phyloP scores from a whole-genome alignment of 2,888 invertebrate genomes.

The Latrodectus elegans region DNA sequence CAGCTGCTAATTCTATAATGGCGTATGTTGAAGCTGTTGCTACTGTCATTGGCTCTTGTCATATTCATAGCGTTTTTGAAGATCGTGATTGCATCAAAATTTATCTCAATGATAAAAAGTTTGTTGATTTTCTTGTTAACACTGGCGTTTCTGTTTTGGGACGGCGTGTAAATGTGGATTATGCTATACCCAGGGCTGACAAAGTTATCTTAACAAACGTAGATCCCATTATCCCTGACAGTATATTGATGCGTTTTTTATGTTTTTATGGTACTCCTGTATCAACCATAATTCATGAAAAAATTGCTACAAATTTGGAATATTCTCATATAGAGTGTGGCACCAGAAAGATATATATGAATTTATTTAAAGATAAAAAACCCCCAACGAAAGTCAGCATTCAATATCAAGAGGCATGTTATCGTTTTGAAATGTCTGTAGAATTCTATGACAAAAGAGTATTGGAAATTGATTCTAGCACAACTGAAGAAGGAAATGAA shows the following conservation, averaged over 20 bases:
- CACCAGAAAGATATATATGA: conserved; percentile 48
- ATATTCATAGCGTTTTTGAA: conserved; percentile 53
- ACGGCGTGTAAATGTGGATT: conserved; percentile 45
- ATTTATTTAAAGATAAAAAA: conserved; percentile 11
- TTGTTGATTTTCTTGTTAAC: conserved; percentile 40
- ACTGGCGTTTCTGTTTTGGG: conserved; percentile 39
- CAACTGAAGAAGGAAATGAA: not conserved
- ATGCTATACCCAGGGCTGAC: conserved; percentile 35
- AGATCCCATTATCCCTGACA: conserved; percentile 47
- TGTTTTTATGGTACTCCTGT: conserved; percentile 37
- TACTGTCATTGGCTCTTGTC: conserved; percentile 40
- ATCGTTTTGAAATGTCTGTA: conserved; percentile 31
- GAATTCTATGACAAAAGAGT: not conserved
- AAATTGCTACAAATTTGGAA: conserved; percentile 24
- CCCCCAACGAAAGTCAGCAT: conserved; percentile 36
- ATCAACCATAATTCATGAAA: conserved; percentile 36
- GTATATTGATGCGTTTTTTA: conserved; percentile 16
- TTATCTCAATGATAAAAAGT: conserved; percentile 34
- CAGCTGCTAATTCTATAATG: conserved; percentile 16
- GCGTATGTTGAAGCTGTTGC: conserved; percentile 53
- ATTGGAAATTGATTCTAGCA: not conserved
- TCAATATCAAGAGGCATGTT: conserved; percentile 3
- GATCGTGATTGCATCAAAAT: conserved; percentile 37
- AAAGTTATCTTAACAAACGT: conserved; percentile 52
- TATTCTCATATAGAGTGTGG: conserved; percentile 53